A percentile compares a stretch with the other conserved stretches of the same genome.
phyloP scores from a whole-genome alignment of 2,888 invertebrate species.

The Amphimallon solstitiale region DNA sequence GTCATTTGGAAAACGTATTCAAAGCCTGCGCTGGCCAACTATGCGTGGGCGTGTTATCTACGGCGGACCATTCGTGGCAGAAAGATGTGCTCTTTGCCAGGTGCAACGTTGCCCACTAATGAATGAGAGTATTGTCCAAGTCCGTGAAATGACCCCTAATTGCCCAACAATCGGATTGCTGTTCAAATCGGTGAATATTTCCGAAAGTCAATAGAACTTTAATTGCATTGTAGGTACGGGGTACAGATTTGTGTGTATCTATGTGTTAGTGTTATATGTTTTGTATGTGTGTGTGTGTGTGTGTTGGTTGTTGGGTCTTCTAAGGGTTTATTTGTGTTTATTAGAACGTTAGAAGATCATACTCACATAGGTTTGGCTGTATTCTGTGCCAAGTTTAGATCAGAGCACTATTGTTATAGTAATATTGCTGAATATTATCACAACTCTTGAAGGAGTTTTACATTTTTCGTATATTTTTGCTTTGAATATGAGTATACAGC shows the following conservation, averaged over 20 bases:
- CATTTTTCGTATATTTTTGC: too few species aligned
- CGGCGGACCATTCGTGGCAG: not conserved
- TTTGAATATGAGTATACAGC: too few species aligned
- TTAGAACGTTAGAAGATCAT: too few species aligned
- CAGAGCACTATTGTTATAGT: too few species aligned
- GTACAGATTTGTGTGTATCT: not conserved
- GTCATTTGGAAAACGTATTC: constrained; percentile 11
- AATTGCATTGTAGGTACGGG: constrained; percentile 54
- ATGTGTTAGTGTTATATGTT: too few species aligned
- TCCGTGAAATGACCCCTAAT: constrained; percentile 63
- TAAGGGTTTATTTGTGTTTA: too few species aligned
- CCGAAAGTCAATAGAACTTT: constrained; percentile 58
- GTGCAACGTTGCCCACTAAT: constrained; percentile 53
- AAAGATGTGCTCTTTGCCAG: constrained; percentile 19
- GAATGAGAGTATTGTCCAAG: constrained; percentile 60
- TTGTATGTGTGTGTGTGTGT: too few species aligned
- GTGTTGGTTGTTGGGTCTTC: too few species aligned
- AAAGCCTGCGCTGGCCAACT: constrained; percentile 2
- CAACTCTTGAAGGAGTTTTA: too few species aligned
- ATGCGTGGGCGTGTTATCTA: constrained; percentile 10
- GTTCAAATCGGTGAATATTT: constrained; percentile 58
- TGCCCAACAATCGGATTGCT: constrained; percentile 61
- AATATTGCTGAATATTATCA: too few species aligned
- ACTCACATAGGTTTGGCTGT: too few species aligned
- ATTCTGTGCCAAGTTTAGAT: too few species aligned